These are phyloP conservation scores for Andricus curvator DNA, from an alignment of 2,888 invertebrate species.

Conservation along the genomic window DNA sequence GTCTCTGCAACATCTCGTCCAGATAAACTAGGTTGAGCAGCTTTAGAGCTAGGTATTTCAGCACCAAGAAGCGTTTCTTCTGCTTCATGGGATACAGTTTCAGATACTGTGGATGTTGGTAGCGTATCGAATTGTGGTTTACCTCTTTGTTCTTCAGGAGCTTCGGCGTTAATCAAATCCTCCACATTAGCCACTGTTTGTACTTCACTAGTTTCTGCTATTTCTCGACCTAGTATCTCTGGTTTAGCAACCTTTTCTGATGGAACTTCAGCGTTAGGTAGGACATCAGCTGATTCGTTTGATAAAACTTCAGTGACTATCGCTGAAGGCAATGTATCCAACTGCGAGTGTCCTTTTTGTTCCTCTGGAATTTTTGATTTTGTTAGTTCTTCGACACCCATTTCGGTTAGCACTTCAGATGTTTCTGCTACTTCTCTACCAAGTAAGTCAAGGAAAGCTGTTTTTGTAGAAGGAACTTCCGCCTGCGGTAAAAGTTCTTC, in stretches of 20 bases:
- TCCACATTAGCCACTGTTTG: slow-evolving; percentile 66
- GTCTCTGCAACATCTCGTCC: slow-evolving; percentile 71
- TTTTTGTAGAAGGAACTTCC: slow-evolving; percentile 50
- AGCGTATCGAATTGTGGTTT: slow-evolving; percentile 56
- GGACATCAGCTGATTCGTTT: slow-evolving; percentile 57
- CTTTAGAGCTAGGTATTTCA: slow-evolving; percentile 56
- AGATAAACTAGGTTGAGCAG: slow-evolving; percentile 68
- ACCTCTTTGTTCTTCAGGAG: slow-evolving; percentile 56
- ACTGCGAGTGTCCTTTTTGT: slow-evolving; percentile 50
- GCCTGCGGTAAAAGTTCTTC: slow-evolving; percentile 55
- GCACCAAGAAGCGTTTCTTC: slow-evolving; percentile 54
- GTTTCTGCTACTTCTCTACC: slow-evolving; percentile 76
- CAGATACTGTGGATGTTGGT: slow-evolving; percentile 57
- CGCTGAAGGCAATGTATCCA: slow-evolving; percentile 60
- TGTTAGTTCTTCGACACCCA: slow-evolving; percentile 58
- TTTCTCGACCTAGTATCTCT: slow-evolving; percentile 70
- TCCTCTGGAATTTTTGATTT: slow-evolving; percentile 51
- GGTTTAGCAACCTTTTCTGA: slow-evolving; percentile 62
- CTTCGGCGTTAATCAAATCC: slow-evolving; percentile 55
- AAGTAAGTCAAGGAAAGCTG: slow-evolving; percentile 62
- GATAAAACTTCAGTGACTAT: slow-evolving; percentile 57
- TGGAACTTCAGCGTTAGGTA: slow-evolving; percentile 52
- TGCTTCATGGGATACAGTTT: slow-evolving; percentile 58
- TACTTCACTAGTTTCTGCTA: slow-evolving; percentile 70
- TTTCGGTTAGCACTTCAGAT: slow-evolving; percentile 62